Base-by-base conservation (phyloP, 2,888 invertebrate species). In the Malacosoma neustria region DNA sequence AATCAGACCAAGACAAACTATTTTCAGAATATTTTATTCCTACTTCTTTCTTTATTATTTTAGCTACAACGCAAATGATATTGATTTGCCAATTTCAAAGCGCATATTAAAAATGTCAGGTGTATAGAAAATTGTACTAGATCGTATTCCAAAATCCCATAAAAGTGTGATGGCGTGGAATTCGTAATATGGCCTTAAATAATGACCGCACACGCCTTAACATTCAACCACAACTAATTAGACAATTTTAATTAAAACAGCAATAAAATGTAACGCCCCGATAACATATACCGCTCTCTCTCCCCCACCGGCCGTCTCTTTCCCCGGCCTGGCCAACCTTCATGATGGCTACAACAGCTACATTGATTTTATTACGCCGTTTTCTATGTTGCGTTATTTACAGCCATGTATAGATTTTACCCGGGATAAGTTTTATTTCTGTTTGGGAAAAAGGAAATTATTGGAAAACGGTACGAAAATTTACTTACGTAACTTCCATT, bases 291-390 rank as follows among this genome's bases (percentile, higher is more conserved):
- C 36, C 22, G 32, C 36, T 54, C 52, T 46, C 57, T n/a, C 35
- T 62, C 48, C 22, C 6, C 22, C 22, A 22, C 22, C 6, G 35
- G 43, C 43, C 43, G 43, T 49, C 48, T 46, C 22, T 32, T 30
- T 39, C 41, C 32, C 35, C 36, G 41, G 31, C 54, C 59, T 62
- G 59, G 58, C 51, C 52, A 61, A 59, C 51, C 60, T 61, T 49
- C 57, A 43, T 38, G 37, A 43, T n/a, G 49, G 60, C 60, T 36
- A 35, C 40, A 45, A 54, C 68, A 45, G 55, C 68, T 64, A 57
- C 67, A 68, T 69, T 64, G 69, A 69, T 69, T 68, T 68, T 67
- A 61, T 60, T 61, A 53, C 44, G 45, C 51, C 54, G 13, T 13
- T 13, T 6, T n/a, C n/a, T 3, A 43, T 46, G 37, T 41, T 15